A percentile compares a stretch with the other conserved stretches of the same genome.
phyloP scores from a whole-genome alignment of 2,797 vertebrate genomes.

The Vespertilio murinus region DNA sequence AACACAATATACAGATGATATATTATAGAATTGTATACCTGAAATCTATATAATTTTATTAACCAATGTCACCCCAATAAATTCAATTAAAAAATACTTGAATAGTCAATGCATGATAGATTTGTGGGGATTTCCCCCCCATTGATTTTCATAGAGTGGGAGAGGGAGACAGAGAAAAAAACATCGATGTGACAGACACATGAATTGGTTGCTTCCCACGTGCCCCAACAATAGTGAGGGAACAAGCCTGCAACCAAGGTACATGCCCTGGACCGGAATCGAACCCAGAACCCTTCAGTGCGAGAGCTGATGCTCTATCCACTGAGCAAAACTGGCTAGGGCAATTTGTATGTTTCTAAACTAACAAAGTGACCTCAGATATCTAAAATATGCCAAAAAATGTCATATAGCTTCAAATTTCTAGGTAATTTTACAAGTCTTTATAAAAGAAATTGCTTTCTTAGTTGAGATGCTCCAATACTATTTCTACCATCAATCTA shows the following conservation, averaged over 20 bases:
- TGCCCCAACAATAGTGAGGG: too few relatives aligned
- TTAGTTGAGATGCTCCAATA: neutral
- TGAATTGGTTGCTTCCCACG: too few relatives aligned
- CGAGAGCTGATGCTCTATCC: too few relatives aligned
- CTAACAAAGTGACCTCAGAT: slow-evolving; percentile 2
- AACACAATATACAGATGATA: neutral
- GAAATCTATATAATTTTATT: neutral
- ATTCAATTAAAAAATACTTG: neutral
- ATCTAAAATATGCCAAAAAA: slow-evolving; percentile 1
- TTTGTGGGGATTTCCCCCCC: neutral
- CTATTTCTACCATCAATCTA: slow-evolving; percentile 24
- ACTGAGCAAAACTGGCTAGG: too few relatives aligned
- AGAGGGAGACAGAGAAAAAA: too few relatives aligned
- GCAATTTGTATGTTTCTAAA: neutral
- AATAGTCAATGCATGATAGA: neutral
- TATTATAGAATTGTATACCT: neutral
- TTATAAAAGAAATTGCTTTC: slow-evolving; percentile 13
- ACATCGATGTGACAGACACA: too few relatives aligned
- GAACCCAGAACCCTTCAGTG: too few relatives aligned
- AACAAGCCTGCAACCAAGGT: too few relatives aligned
- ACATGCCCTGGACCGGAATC: too few relatives aligned
- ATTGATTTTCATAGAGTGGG: too few relatives aligned
- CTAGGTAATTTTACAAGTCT: slow-evolving; percentile 18
- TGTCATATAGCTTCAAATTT: slow-evolving; percentile 27
- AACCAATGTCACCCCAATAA: neutral